These are phyloP conservation scores for Anhinga anhinga DNA, from an alignment of 2,113 vertebrate species.

Conservation along the genomic window DNA sequence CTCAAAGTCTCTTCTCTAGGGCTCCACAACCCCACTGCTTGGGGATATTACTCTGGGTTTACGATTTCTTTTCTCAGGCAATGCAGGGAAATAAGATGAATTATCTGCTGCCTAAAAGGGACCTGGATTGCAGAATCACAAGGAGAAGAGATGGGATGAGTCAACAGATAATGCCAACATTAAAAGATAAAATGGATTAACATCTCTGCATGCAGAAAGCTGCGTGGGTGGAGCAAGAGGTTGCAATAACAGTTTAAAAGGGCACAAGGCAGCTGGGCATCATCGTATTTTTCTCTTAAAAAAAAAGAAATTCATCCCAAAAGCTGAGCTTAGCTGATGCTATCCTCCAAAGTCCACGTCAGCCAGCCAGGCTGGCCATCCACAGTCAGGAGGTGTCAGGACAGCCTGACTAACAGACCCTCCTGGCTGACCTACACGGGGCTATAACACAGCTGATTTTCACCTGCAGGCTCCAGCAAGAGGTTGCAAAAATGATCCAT, in stretches of 20 bases:
- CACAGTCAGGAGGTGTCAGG: neutral
- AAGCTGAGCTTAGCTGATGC: neutral
- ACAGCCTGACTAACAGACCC: neutral
- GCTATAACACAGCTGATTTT: neutral
- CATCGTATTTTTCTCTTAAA: neutral
- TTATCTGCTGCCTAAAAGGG: conserved; percentile 6
- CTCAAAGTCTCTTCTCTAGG: neutral
- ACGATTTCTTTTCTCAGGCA: neutral
- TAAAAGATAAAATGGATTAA: conserved; percentile 65
- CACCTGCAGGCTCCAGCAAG: neutral
- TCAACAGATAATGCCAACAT: conserved; percentile 57
- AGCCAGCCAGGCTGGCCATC: neutral
- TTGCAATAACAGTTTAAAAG: conserved; percentile 32
- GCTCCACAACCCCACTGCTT: neutral
- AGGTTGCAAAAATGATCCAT: neutral
- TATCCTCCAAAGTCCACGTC: neutral
- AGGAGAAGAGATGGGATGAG: neutral
- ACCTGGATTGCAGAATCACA: neutral
- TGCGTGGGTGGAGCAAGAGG: conserved; percentile 11
- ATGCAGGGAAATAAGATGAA: neutral
- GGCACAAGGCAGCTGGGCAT: conserved; percentile 10
- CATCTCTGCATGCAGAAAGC: neutral
- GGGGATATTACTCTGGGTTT: neutral
- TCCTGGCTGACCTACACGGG: neutral
- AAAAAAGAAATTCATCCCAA: neutral